Conservation (phyloP, 2,888 invertebrate genomes). For the Amblyjoppa proteus region DNA sequence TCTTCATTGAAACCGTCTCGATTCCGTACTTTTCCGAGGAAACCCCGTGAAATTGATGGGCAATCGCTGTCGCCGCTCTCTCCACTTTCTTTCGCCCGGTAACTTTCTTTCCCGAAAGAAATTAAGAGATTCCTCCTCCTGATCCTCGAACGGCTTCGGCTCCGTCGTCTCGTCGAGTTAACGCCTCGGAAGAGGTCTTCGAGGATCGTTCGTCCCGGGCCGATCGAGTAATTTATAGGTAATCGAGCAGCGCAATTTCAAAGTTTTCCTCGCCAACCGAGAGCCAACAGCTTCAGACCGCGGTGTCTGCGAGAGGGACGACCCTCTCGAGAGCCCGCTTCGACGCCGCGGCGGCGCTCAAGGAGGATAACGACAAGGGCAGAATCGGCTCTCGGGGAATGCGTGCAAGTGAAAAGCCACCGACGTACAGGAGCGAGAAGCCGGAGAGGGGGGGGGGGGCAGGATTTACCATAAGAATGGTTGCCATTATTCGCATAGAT, state of each 20-base stretch:
- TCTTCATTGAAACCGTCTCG: constrained; percentile 4
- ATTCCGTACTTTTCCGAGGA: neutral
- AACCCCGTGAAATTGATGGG: neutral
- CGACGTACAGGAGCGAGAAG: constrained; percentile 39
- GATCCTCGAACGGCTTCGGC: constrained; percentile 11
- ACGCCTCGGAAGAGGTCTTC: constrained; percentile 32
- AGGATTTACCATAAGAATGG: constrained; percentile 84
- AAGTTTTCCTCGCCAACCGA: constrained; percentile 41
- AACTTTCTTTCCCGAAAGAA: constrained; percentile 20
- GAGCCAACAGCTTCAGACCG: neutral
- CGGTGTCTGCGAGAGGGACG: constrained; percentile 45
- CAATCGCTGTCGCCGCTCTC: neutral
- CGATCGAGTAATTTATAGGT: constrained; percentile 63
- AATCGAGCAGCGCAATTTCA: constrained; percentile 54
- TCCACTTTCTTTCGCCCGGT: neutral
- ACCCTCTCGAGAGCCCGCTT: constrained; percentile 20
- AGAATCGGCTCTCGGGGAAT: constrained; percentile 42
- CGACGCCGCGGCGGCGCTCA: constrained; percentile 14
- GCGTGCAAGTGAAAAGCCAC: constrained; percentile 55
- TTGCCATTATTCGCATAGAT: constrained; percentile 84
- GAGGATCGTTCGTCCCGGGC: constrained; percentile 32
- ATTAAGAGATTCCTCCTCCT: constrained; percentile 42
- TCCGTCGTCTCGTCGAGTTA: neutral
- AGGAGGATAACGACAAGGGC: constrained; percentile 53
- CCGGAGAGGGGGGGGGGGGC: constrained; percentile 23